A percentile compares a stretch with the other conserved stretches of the same genome.
Evolutionary conservation across 2,888 invertebrate species (phyloP).

Genomic region (Sphinx pinastri): DNA sequence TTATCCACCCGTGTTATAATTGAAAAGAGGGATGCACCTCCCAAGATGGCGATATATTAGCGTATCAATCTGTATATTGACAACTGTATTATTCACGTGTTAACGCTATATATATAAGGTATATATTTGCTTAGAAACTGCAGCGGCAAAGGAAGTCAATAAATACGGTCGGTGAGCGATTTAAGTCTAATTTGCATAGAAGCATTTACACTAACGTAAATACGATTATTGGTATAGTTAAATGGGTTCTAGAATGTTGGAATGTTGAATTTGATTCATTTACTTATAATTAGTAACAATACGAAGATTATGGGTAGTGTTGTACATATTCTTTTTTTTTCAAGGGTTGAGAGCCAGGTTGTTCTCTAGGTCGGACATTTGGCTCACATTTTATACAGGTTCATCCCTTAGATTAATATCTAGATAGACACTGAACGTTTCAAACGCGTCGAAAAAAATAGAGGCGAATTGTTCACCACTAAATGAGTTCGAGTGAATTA

Average conservation of each 20-base stretch:
- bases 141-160: neutral
- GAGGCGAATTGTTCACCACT: no score
- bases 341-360: no score
- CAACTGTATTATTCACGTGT: conserved; percentile 47
- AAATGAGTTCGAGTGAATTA: no score
- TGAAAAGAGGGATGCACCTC: conserved; percentile 7
- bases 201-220: neutral
- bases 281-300: no score
- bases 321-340: no score
- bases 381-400: no score
- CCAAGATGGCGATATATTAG: conserved; percentile 33
- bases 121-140: neutral
- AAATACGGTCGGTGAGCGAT: neutral
- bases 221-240: neutral
- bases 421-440: no score
- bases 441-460: no score
- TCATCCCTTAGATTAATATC: no score
- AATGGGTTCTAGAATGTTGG: neutral
- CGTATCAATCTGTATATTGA: conserved; percentile 50
- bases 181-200: neutral
- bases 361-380: no score
- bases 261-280: neutral
- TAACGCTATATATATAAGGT: conserved; percentile 25
- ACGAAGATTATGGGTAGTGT: no score
- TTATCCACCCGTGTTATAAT: neutral